phyloP scores from a whole-genome alignment of 2,113 vertebrate genomes.

The Lepus americanus region DNA sequence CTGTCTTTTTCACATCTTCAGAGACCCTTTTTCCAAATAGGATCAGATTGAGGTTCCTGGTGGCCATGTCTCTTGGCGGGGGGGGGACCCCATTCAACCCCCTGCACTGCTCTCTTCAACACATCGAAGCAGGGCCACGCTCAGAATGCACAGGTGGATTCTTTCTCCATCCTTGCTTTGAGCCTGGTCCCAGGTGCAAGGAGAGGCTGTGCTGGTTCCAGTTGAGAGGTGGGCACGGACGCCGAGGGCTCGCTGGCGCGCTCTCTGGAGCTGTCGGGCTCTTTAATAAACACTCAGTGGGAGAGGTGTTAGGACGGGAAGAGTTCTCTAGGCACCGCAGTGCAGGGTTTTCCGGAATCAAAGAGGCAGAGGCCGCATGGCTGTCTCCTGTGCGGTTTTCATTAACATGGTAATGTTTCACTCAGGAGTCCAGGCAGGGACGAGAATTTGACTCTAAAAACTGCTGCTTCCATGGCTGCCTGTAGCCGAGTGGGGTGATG shows the following conservation, averaged over 20 bases:
- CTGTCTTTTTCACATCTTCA: neutral
- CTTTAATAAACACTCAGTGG: constrained; percentile 74
- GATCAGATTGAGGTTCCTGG: neutral
- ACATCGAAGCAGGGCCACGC: neutral
- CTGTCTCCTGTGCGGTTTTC: neutral
- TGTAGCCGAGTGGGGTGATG: accelerated
- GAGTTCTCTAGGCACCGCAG: neutral
- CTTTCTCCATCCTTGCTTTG: neutral
- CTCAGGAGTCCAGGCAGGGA: neutral
- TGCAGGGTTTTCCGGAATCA: constrained; percentile 11
- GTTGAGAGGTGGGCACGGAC: accelerated
- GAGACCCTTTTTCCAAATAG: neutral
- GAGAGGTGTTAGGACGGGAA: constrained; percentile 6
- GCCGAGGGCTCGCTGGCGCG: neutral
- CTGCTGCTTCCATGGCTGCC: neutral
- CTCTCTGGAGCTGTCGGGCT: neutral
- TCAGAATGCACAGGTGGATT: accelerated
- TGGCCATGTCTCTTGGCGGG: neutral
- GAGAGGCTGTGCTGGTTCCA: neutral
- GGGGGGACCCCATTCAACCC: neutral
- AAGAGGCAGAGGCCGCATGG: neutral
- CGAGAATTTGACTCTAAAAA: neutral
- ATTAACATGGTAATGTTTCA: neutral
- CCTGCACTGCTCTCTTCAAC: accelerated
- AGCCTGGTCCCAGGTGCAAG: neutral